These are phyloP conservation scores for Cynocephalus volans DNA, from an alignment of 2,113 vertebrate species.

Conservation along the genomic window DNA sequence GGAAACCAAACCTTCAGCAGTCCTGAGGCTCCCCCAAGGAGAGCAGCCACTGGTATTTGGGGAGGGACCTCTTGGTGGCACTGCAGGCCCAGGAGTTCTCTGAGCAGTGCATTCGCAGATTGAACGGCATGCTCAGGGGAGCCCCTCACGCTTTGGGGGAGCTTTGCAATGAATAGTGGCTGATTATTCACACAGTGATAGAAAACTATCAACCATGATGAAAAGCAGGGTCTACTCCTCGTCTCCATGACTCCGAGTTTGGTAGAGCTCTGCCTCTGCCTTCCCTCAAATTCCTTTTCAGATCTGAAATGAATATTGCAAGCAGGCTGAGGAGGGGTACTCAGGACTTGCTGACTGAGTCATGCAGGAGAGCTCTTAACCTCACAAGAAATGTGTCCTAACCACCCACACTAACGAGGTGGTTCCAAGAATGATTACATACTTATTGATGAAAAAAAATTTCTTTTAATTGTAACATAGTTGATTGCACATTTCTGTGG, in stretches of 20 bases:
- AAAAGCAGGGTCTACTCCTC: not conserved
- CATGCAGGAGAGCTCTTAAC: not conserved
- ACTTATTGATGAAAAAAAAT: no score
- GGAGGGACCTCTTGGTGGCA: not conserved
- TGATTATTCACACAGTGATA: no score
- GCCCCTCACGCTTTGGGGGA: not conserved
- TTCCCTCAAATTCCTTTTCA: not conserved
- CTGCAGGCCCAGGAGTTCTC: not conserved
- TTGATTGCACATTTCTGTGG: no score
- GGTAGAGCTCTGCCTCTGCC: not conserved
- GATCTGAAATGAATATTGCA: not conserved
- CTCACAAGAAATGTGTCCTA: not conserved
- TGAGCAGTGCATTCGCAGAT: not conserved
- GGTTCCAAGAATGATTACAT: not conserved
- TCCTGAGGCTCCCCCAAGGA: not conserved
- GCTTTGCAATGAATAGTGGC: not conserved
- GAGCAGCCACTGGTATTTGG: rapidly evolving
- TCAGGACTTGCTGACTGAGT: not conserved
- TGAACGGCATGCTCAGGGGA: rapidly evolving
- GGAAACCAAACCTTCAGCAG: no score
- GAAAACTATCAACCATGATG: rapidly evolving
- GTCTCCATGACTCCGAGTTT: rapidly evolving
- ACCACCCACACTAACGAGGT: rapidly evolving
- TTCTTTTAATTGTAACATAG: no score
- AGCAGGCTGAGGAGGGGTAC: not conserved